Conservation (phyloP, 2,888 invertebrate species). For the Thysanoteuthis rhombus region DNA sequence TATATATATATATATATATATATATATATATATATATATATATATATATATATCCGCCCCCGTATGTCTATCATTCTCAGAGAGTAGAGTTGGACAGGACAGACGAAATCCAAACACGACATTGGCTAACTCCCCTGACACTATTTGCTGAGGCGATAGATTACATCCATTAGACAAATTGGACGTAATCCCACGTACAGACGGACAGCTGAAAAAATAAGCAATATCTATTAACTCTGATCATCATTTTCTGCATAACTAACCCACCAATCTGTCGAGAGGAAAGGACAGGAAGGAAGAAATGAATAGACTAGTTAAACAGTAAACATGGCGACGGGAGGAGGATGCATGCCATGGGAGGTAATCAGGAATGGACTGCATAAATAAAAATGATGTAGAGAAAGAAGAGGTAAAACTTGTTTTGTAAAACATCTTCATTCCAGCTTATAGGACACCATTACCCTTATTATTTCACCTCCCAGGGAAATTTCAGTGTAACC, state of each 20-base stretch:
- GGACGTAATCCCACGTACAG: neutral
- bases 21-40: too few species aligned
- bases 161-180: neutral
- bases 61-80: neutral
- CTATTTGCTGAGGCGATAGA: neutral
- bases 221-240: neutral
- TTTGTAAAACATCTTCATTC: too few species aligned
- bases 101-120: neutral
- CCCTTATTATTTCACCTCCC: too few species aligned
- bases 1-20: too few species aligned
- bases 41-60: too few species aligned
- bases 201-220: neutral
- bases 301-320: neutral
- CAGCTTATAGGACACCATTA: too few species aligned
- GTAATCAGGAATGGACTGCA: neutral
- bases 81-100: neutral
- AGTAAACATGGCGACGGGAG: neutral
- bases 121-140: neutral
- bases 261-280: neutral
- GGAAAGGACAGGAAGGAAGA: neutral
- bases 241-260: neutral
- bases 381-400: neutral
- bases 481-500: too few species aligned
- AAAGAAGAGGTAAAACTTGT: too few species aligned
- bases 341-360: neutral